Conservation (phyloP, 2,888 invertebrate genomes). For the Agapostemon virescens region DNA sequence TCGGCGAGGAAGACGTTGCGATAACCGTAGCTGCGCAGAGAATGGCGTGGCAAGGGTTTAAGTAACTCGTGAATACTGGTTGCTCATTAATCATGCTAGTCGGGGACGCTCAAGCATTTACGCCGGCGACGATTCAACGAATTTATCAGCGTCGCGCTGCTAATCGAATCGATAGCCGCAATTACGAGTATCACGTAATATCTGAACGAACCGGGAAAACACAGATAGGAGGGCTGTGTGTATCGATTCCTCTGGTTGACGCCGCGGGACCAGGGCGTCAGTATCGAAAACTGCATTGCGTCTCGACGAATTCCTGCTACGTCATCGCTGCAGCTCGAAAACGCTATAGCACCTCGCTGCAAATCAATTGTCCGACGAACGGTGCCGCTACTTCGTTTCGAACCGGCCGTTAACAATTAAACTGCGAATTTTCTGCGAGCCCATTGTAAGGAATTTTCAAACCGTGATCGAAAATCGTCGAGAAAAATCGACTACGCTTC, state of each 20-base stretch:
- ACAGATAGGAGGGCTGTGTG: conserved; percentile 1
- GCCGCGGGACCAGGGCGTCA: conserved; percentile 16
- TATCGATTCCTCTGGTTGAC: conserved; percentile 49
- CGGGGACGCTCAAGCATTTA: conserved; percentile 9
- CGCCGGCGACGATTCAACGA: conserved; percentile 23
- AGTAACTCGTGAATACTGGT: conserved; percentile 20
- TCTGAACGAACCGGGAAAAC: conserved; percentile 10
- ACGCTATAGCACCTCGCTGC: neutral
- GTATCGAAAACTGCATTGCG: conserved; percentile 56
- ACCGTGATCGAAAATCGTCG: too few species aligned
- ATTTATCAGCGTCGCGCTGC: conserved; percentile 31
- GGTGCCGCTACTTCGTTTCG: neutral
- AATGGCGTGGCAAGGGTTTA: too few species aligned
- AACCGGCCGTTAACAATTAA: neutral
- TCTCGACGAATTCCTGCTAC: conserved; percentile 36
- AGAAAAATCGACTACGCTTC: too few species aligned
- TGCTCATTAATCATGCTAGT: conserved; percentile 16
- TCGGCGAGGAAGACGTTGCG: too few species aligned
- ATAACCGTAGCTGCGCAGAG: too few species aligned
- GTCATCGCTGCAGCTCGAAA: conserved; percentile 31
- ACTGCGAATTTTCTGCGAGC: neutral
- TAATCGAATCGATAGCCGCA: conserved; percentile 40
- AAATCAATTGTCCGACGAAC: neutral
- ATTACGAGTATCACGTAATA: conserved; percentile 45
- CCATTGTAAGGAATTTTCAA: too few species aligned